Evolutionary conservation across 2,888 invertebrate species (phyloP), one percentile per base, ranked within the genome.

Genomic region (Ephialtes manifestator): DNA sequence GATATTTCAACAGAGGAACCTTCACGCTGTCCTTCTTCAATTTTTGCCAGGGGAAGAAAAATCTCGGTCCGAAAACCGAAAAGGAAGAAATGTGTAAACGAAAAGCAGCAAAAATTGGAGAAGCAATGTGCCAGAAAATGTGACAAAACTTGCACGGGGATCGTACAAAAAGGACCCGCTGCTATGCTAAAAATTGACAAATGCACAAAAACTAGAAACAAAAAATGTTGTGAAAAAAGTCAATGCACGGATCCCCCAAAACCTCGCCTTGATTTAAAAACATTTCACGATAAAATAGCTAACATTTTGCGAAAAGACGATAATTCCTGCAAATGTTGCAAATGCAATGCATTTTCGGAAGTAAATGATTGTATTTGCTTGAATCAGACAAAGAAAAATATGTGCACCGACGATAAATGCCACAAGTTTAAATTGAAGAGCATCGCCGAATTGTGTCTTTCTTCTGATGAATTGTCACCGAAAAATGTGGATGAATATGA

Each of bases 201-300:
- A 60, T 76, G 67, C 13, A 76, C 82, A 24, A 72, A 76, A 72
- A 60, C 67, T 31, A 48, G 2, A 60, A 55, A 4, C 31, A 15
- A 11, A 74, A 70, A 43, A 28, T 11, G 4, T 51, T n/a, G 11
- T 39, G 85, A 79, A 7, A 82, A 80, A 46, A 11, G 13, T n/a
- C 43, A 39, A 24, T 18, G 10, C n/a, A 31, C n/a, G 0, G 24
- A 70, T 39, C 51, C 70, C 0, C 11, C 39, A 1, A 80, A 75
- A 15, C 18, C 60, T 15, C 35, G 72, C 11, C 2, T 72, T 4
- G 75, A 78, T 24, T 28, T 79, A 15, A 85, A 82, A n/a, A 82
- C 67, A 67, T 82, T 85, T 76, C 85, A 85, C 43, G 85, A 79
- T 13, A 85, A 48, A 67, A 72, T 85, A 3, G 71, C 79, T 4